phyloP scores from a whole-genome alignment of 2,113 vertebrate genomes.

The Cyphomyrus discorhynchus region DNA sequence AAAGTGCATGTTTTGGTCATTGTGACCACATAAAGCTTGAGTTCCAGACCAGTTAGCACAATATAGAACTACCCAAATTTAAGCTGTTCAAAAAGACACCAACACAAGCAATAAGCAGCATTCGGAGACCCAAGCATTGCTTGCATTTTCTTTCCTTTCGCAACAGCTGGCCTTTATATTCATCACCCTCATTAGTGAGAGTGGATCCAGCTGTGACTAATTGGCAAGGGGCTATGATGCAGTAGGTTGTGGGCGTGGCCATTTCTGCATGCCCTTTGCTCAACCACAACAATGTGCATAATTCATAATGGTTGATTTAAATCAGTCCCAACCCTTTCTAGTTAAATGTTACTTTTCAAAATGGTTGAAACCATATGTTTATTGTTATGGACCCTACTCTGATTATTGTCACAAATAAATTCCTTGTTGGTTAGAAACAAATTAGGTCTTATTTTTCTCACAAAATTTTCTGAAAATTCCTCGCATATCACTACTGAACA shows the following conservation, averaged over 20 bases:
- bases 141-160: background rate
- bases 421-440: background rate
- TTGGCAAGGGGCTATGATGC: background rate
- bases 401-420: background rate
- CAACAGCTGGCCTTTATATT: background rate
- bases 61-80: background rate
- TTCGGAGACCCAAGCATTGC: no score
- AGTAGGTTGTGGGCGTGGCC: background rate
- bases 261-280: background rate
- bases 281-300: slow-evolving; percentile 7
- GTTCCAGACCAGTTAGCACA: background rate
- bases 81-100: background rate
- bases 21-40: background rate
- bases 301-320: background rate
- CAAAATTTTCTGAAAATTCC: background rate
- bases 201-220: slow-evolving; percentile 8
- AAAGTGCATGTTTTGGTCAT: background rate
- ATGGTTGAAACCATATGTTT: slow-evolving; percentile 9
- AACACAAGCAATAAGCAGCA: background rate
- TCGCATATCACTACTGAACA: background rate
- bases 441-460: background rate
- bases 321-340: background rate
- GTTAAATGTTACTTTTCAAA: slow-evolving; percentile 1
- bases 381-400: background rate
- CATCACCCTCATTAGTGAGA: background rate